These are phyloP conservation scores for Botia almorhae DNA, from an alignment of 2,797 vertebrate genomes.

Conservation along the genomic window DNA sequence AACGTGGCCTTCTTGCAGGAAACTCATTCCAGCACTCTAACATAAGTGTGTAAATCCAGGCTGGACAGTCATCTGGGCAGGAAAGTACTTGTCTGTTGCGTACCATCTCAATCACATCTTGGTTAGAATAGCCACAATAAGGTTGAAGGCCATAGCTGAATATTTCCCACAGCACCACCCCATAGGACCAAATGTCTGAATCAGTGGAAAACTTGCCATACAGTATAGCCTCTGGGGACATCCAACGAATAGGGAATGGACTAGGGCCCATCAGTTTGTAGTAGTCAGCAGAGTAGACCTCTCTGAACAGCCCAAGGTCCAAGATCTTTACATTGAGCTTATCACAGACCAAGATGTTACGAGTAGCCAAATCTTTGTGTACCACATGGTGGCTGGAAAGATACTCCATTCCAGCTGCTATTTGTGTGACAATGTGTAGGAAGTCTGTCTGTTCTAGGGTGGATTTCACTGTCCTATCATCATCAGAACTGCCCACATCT, in stretches of 20 bases:
- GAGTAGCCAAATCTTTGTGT: conserved; percentile 94
- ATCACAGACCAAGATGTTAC: conserved; percentile 92
- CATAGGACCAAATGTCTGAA: conserved; percentile 96
- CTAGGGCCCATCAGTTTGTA: conserved; percentile 88
- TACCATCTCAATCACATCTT: conserved; percentile 97
- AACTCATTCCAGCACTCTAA: conserved; percentile 96
- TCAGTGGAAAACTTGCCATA: conserved; percentile 94
- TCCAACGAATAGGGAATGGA: conserved; percentile 94
- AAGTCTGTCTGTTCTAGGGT: conserved; percentile 93
- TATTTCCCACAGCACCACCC: conserved; percentile 95
- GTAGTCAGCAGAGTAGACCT: conserved; percentile 96
- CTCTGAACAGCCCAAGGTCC: conserved; percentile 91
- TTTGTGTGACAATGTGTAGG: conserved; percentile 89
- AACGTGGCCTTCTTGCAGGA: conserved; percentile 89
- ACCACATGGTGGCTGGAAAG: conserved; percentile 91
- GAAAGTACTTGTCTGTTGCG: conserved; percentile 87
- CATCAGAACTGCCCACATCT: conserved; percentile 93
- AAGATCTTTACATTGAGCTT: conserved; percentile 92
- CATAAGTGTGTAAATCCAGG: conserved; percentile 94
- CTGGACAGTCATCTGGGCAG: conserved; percentile 93
- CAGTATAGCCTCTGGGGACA: conserved; percentile 93
- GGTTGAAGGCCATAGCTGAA: conserved; percentile 97
- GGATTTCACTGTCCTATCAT: conserved; percentile 91
- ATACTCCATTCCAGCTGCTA: conserved; percentile 96
- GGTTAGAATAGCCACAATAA: conserved; percentile 96